Percentiles rank a stretch among this genome's conserved stretches.
Conservation (phyloP, 2,797 vertebrate species). For the Betta splendens region DNA sequence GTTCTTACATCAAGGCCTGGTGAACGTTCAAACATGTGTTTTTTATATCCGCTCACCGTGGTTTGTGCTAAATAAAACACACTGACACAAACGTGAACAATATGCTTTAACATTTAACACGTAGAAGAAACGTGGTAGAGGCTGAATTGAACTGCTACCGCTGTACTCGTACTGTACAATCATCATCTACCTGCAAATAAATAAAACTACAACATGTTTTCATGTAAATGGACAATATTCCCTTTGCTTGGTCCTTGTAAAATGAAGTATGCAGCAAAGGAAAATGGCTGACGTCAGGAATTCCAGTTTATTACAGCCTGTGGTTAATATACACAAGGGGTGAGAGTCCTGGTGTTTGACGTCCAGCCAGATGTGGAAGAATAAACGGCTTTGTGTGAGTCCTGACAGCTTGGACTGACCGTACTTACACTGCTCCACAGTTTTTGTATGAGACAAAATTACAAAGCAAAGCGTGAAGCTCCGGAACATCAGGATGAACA, state of each 20-base stretch:
- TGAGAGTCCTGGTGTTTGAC: slow-evolving; percentile 54
- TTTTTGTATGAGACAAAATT: too few relatives aligned
- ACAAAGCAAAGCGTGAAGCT: too few relatives aligned
- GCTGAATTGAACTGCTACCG: too few relatives aligned
- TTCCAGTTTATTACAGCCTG: slow-evolving; percentile 55
- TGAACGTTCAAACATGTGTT: slow-evolving; percentile 50
- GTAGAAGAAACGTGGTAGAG: too few relatives aligned
- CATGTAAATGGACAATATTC: background rate
- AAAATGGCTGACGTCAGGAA: slow-evolving; percentile 54
- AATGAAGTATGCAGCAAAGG: slow-evolving; percentile 20
- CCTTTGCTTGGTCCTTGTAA: background rate
- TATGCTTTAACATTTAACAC: slow-evolving; percentile 8
- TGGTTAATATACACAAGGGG: slow-evolving; percentile 60
- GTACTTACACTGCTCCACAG: too few relatives aligned
- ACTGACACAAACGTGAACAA: slow-evolving; percentile 14
- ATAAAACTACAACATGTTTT: too few relatives aligned
- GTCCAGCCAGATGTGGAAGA: slow-evolving; percentile 64
- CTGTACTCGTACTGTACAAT: too few relatives aligned
- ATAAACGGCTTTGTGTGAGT: too few relatives aligned
- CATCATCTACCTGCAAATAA: too few relatives aligned
- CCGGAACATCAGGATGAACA: slow-evolving; percentile 12
- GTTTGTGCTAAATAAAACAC: slow-evolving; percentile 35
- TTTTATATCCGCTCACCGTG: slow-evolving; percentile 48
- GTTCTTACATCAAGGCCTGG: slow-evolving; percentile 21
- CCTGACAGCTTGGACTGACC: too few relatives aligned